Evolutionary conservation across 2,797 vertebrate genomes (phyloP).

Genomic region (Spinus olivaceus): DNA sequence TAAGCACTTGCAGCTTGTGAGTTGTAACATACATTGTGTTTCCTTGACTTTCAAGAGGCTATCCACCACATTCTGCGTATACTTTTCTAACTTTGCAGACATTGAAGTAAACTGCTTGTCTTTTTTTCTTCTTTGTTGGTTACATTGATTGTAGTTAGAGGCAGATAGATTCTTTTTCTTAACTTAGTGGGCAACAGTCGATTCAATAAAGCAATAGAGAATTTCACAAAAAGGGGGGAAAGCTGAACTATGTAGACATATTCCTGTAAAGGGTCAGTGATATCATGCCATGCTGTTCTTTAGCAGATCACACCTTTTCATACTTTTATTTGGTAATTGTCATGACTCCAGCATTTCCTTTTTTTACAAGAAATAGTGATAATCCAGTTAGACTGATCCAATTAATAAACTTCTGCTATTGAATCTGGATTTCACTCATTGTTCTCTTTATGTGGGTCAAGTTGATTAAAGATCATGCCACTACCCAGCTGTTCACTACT

Average conservation of each 20-base stretch:
- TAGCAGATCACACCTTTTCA: not conserved
- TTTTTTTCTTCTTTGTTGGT: not conserved
- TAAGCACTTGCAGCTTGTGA: not conserved
- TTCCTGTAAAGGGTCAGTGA: not conserved
- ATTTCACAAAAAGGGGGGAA: not conserved
- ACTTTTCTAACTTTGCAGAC: not conserved
- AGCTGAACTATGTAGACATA: not conserved
- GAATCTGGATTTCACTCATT: not conserved
- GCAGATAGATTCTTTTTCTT: not conserved
- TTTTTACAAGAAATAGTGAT: not conserved
- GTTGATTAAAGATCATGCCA: not conserved
- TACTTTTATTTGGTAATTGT: not conserved
- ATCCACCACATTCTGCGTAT: not conserved
- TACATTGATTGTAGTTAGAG: not conserved
- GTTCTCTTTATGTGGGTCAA: not conserved
- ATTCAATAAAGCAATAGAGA: not conserved
- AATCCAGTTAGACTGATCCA: not conserved
- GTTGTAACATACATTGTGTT: not conserved
- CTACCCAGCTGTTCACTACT: not conserved
- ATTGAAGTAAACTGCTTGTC: not conserved
- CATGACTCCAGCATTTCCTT: accelerated
- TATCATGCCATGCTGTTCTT: not conserved
- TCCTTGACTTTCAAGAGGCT: not conserved
- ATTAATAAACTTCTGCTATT: not conserved
- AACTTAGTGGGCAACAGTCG: not conserved